Evolutionary conservation across 2,888 invertebrate species (phyloP).

Genomic region (Tanytarsus gracilentus): DNA sequence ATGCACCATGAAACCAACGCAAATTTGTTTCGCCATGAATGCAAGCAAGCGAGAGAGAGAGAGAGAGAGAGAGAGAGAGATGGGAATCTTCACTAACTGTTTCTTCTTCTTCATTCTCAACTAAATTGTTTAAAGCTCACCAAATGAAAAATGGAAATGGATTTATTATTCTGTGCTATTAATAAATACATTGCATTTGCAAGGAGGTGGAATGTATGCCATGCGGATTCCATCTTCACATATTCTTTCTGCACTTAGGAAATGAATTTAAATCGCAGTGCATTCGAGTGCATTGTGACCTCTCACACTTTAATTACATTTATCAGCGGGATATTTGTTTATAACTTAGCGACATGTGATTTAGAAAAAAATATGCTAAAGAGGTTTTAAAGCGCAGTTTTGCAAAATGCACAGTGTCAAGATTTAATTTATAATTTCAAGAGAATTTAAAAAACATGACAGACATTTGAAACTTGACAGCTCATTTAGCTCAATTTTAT

Average conservation of each 20-base stretch:
- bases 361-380: no score
- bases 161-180: slow-evolving; percentile 8
- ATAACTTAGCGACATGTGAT: no score
- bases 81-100: slow-evolving; percentile 26
- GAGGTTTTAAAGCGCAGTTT: no score
- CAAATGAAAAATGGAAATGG: slow-evolving; percentile 3
- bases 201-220: neutral
- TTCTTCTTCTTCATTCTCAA: neutral
- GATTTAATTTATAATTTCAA: no score
- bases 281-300: no score
- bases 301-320: neutral
- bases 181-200: neutral
- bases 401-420: no score
- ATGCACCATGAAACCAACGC: slow-evolving; percentile 9
- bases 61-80: no score
- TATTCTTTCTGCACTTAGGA: neutral
- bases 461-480: no score
- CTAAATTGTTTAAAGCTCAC: neutral
- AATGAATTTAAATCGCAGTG: no score
- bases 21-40: slow-evolving; percentile 23
- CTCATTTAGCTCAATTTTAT: no score
- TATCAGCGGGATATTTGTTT: neutral
- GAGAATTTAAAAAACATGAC: no score
- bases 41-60: no score
- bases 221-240: neutral